These are phyloP conservation scores for Busseola fusca DNA, from an alignment of 2,888 invertebrate species.

Conservation along the genomic window DNA sequence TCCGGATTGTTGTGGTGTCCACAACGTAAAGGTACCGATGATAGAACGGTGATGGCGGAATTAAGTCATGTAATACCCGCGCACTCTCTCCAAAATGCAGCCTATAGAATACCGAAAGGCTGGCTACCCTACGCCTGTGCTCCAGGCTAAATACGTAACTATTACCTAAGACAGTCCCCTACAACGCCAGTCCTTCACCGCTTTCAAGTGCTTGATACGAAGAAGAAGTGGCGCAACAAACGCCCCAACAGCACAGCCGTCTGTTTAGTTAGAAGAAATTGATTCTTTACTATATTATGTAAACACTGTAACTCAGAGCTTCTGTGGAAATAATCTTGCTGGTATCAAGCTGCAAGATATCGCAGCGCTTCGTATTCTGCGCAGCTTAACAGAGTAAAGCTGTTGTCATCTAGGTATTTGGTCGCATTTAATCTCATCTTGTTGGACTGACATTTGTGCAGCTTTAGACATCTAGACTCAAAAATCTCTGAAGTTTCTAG, in stretches of 20 bases:
- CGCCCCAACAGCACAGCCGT: background rate
- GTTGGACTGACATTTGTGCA: too few relatives aligned
- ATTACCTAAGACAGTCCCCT: background rate
- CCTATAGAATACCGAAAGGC: too few relatives aligned
- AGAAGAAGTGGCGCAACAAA: background rate
- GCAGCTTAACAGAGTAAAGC: too few relatives aligned
- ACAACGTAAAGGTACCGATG: too few relatives aligned
- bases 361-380: background rate
- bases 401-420: background rate
- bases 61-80: too few relatives aligned
- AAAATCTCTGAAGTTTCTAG: too few relatives aligned
- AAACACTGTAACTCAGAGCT: background rate
- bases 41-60: too few relatives aligned
- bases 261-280: background rate
- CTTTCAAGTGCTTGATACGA: background rate
- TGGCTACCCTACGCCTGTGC: too few relatives aligned
- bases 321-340: background rate
- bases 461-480: background rate
- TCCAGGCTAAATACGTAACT: too few relatives aligned
- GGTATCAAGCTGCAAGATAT: background rate
- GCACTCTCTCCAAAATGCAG: too few relatives aligned
- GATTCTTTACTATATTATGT: background rate
- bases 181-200: background rate
- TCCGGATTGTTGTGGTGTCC: too few relatives aligned
- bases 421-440: constrained; percentile 1